Base-by-base conservation (phyloP, 2,797 vertebrate genomes). In the Crax fasciolata region DNA sequence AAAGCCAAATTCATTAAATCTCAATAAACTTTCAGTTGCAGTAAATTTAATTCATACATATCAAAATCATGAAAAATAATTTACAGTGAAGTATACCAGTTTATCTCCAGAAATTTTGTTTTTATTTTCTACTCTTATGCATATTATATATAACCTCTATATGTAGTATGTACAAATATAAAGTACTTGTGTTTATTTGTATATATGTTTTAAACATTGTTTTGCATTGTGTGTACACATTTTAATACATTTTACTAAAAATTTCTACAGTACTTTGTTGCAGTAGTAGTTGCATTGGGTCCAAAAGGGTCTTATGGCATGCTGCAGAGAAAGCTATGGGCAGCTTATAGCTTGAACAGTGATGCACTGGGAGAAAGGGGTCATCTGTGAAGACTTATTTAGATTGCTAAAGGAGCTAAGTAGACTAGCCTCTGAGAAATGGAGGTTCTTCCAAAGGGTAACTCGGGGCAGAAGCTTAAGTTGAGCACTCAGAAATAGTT, bases 1-100 rank as follows among this genome's bases (percentile, higher is more conserved):
- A 91, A 96, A 92, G 32, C 11, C n/a, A 95, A 74, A 91, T 93
- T 96, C 70, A 79, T 90, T 96, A 93, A 73, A 92, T 92, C 70
- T 89, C 92, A 88, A 84, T 96, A 91, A 87, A 62, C 65, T 94
- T 78, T 41, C 46, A 66, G 39, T 93, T 92, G 46, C 55, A 92
- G 91, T 93, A 84, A 46, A 70, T 84, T 96, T 74, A 94, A 92
- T 89, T 85, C 81, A 90, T 96, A 67, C 57, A 63, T 91, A 82
- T 89, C 94, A 96, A 87, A 96, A 96, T 94, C 48, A 90, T 74
- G 79, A 74, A 95, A 94, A 96, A 78, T 94, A 96, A 92, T 54
- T 65, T 72, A 11, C 89, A 67, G 59, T 95, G 59, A 96, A 46
- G 18, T 84, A 41, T 68, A 59, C 6, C n/a, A 58, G 43, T 74